A percentile compares a stretch with the other conserved stretches of the same genome.
Evolutionary conservation across 2,797 vertebrate species (phyloP).

Genomic region (Petrocephalus sullivani): DNA sequence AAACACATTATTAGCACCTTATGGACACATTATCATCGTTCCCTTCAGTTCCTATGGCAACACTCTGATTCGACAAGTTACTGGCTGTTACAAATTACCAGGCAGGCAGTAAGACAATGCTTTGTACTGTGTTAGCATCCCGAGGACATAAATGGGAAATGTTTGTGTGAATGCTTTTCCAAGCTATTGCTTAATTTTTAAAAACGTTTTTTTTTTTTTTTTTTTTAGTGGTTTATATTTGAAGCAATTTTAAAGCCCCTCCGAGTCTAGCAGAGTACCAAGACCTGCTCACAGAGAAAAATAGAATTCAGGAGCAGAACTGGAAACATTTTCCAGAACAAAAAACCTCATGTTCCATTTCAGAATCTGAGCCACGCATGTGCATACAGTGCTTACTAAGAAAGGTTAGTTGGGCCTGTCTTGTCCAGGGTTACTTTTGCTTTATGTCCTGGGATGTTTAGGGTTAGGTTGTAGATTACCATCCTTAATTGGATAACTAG

Average conservation of each 20-base stretch:
- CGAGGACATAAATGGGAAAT: conserved; percentile 21
- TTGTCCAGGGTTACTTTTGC: not conserved
- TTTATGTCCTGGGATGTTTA: not conserved
- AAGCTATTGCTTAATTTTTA: conserved; percentile 15
- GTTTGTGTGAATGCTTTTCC: conserved; percentile 29
- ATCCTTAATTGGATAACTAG: not conserved
- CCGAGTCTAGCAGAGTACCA: not conserved
- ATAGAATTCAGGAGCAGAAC: not conserved
- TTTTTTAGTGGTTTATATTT: not conserved
- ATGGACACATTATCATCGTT: not conserved
- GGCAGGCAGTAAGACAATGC: not conserved
- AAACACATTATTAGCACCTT: not conserved
- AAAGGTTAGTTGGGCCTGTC: not conserved
- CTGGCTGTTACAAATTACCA: not conserved
- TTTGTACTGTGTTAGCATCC: conserved; percentile 33
- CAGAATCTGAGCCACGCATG: not conserved
- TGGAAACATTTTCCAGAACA: not conserved
- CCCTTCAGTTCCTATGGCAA: not conserved
- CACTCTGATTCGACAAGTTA: not conserved
- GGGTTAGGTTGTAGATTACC: not conserved
- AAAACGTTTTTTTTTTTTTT: not conserved
- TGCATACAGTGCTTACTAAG: not conserved
- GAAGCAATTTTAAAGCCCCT: not conserved
- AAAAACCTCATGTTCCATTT: not conserved
- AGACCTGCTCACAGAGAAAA: not conserved